Evolutionary conservation across 2,113 vertebrate species (phyloP).

Genomic region (Triplophysa rosa): DNA sequence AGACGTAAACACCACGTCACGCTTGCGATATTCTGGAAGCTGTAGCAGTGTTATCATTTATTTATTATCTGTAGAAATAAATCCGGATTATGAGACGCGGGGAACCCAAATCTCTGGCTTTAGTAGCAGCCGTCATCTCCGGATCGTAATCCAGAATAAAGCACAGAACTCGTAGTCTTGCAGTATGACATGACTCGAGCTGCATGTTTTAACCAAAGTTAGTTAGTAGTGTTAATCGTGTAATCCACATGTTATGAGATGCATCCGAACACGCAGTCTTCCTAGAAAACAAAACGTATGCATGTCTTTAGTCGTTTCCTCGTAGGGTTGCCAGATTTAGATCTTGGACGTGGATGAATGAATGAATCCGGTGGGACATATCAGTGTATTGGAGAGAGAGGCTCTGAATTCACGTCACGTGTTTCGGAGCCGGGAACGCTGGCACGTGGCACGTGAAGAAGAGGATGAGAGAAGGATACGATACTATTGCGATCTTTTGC

Average conservation of each 20-base stretch:
- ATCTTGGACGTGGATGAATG: constrained; percentile 17
- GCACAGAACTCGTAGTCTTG: constrained; percentile 21
- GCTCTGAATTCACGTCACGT: constrained; percentile 1
- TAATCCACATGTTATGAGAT: constrained; percentile 40
- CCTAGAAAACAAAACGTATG: constrained; percentile 40
- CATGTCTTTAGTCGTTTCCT: constrained; percentile 40
- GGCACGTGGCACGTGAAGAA: background rate
- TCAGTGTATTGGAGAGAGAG: constrained; percentile 5
- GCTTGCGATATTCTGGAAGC: background rate
- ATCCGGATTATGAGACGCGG: constrained; percentile 1
- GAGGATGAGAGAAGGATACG: constrained; percentile 7
- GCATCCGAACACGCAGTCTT: constrained; percentile 40
- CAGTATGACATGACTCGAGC: constrained; percentile 8
- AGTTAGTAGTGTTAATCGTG: constrained; percentile 54
- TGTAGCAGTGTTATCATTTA: constrained; percentile 25
- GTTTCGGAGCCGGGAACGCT: background rate
- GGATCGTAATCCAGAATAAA: constrained; percentile 36
- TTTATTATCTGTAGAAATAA: background rate
- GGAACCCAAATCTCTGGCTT: constrained; percentile 50
- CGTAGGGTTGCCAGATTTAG: constrained; percentile 29
- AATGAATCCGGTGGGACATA: constrained; percentile 7
- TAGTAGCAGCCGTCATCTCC: constrained; percentile 59
- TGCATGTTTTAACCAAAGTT: constrained; percentile 67
- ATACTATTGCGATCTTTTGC: constrained; percentile 74
- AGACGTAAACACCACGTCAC: background rate